phyloP scores from a whole-genome alignment of 2,797 vertebrate genomes.

The Hephaestus fuliginosus region DNA sequence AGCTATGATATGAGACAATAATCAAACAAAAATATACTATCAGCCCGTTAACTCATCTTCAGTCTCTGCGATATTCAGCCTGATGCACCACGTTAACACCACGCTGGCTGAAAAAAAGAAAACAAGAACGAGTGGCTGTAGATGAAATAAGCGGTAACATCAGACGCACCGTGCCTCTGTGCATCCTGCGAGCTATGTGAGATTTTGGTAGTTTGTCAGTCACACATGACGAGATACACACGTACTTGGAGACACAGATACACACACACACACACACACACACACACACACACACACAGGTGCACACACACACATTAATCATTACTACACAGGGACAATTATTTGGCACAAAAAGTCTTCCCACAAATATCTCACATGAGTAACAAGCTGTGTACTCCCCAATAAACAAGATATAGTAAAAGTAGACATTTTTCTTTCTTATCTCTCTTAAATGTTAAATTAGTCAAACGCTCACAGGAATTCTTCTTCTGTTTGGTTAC shows the following conservation, averaged over 20 bases:
- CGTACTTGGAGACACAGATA: constrained; percentile 32
- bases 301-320: neutral
- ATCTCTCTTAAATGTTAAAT: constrained; percentile 19
- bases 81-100: neutral
- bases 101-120: neutral
- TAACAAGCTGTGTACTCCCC: constrained; percentile 21
- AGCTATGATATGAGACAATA: neutral
- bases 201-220: constrained; percentile 45
- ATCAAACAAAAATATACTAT: constrained; percentile 15
- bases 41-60: constrained; percentile 21
- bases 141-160: neutral
- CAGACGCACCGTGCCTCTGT: too few relatives aligned
- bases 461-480: neutral
- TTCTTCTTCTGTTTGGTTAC: neutral
- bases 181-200: too few relatives aligned
- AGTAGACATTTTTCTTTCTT: constrained; percentile 44
- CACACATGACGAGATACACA: constrained; percentile 35
- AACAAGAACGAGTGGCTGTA: constrained; percentile 9
- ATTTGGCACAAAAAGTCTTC: constrained; percentile 72
- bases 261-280: constrained; percentile 9
- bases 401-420: constrained; percentile 24
- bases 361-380: constrained; percentile 36
- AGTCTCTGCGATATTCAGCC: neutral
- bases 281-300: neutral
- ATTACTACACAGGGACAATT: constrained; percentile 37